These are phyloP conservation scores for Trigoniulus corallinus DNA, from an alignment of 1,140 invertebrate genomes.

Conservation along the genomic window DNA sequence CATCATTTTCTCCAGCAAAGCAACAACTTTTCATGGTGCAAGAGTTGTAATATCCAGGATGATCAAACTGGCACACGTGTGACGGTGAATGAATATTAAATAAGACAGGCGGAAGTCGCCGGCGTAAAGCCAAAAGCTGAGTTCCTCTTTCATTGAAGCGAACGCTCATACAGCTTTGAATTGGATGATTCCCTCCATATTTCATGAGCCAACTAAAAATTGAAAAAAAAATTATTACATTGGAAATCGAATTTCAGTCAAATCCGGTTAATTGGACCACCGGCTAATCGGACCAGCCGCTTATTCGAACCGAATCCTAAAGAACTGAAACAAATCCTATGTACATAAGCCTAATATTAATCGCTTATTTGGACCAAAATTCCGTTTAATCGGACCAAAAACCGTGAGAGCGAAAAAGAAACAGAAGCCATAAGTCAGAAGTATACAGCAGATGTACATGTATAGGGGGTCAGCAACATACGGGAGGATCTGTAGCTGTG, in stretches of 20 bases:
- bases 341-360: no score
- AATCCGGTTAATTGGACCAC: no score
- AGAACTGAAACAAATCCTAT: no score
- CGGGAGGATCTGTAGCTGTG: no score
- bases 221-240: conserved; percentile 6
- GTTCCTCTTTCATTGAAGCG: conserved; percentile 65
- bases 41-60: conserved; percentile 82
- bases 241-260: not conserved
- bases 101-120: conserved; percentile 64
- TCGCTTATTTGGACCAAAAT: no score
- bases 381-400: no score
- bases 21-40: conserved; percentile 94
- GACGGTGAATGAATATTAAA: conserved; percentile 47
- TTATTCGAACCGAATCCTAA: no score
- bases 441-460: no score
- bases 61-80: conserved; percentile 68
- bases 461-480: no score
- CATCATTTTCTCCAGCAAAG: conserved; percentile 76
- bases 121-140: conserved; percentile 59
- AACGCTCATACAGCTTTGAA: conserved; percentile 77
- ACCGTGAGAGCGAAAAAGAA: no score
- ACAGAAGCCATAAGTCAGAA: no score
- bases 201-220: conserved; percentile 28
- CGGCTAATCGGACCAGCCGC: no score
- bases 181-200: conserved; percentile 48